Evolutionary conservation across 2,797 vertebrate genomes (phyloP), one percentile per base, ranked within the genome.

Genomic region (Hypotaenidia philippensis): DNA sequence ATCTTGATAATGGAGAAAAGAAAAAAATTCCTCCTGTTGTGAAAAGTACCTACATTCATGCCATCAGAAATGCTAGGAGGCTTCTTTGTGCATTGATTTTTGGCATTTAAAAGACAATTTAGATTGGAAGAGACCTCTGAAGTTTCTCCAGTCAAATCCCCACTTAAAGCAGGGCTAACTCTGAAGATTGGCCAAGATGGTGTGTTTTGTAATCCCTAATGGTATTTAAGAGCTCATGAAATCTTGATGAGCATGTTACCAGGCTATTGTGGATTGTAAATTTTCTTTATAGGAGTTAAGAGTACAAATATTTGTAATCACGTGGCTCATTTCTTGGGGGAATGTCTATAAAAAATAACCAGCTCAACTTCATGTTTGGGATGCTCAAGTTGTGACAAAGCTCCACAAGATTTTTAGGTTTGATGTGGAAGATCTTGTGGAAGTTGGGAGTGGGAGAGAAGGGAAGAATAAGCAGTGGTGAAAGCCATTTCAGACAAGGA

Each of bases 351-450:
- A 96, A 92, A 87, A 87, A 36, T 21, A 65, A 69, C 94, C 76
- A 53, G 45, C 57, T 86, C 57, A 71, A n/a, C 61, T 83, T 91
- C 20, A 25, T 12, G 53, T 81, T 93, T 83, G 69, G 50, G 15
- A 83, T 71, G n/a, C 1, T 1, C 95, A 95, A 89, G 95, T 90
- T 86, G 61, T 63, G 76, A 94, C 96, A 94, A 81, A 94, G 72
- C 69, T 78, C 72, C 11, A 49, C 78, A 81, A 68, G 49, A 57
- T 70, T 92, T 75, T 79, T 81, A 68, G 60, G 21, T 72, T 93
- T 7, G 3, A 55, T 63, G 32, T 21, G n/a, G 38, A 91, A 56
- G 6, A 14, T 77, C 60, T 89, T 59, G 44, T 56, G 50, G 16
- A 61, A 60, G 32, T 32, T 91, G 32, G 53, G 32, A 71, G 41